These are phyloP conservation scores for Dipodomys ordii DNA, from an alignment of 2,113 vertebrate genomes.

Conservation along the genomic window DNA sequence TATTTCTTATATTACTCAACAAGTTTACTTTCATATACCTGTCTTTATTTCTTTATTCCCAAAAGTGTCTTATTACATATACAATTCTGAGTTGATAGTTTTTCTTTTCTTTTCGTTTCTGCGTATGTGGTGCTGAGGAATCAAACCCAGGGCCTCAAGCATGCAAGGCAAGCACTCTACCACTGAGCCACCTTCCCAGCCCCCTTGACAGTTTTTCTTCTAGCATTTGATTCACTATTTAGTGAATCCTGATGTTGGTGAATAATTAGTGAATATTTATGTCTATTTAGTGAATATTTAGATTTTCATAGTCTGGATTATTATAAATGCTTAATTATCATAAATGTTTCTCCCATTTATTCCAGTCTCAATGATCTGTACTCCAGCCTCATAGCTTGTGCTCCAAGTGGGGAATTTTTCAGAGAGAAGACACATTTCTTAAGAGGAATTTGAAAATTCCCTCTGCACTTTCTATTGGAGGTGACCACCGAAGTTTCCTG, in stretches of 20 bases:
- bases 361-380: neutral
- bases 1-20: neutral
- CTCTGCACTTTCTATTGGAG: neutral
- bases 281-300: too few relatives aligned
- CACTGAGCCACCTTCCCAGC: too few relatives aligned
- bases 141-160: too few relatives aligned
- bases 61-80: neutral
- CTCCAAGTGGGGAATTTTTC: neutral
- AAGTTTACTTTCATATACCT: neutral
- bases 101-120: too few relatives aligned
- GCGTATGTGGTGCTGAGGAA: too few relatives aligned
- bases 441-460: neutral
- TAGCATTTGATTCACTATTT: neutral
- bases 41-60: neutral
- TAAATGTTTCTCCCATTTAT: neutral
- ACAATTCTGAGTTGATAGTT: neutral
- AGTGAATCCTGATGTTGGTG: neutral
- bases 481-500: neutral
- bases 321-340: too few relatives aligned
- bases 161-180: too few relatives aligned
- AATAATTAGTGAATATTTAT: neutral
- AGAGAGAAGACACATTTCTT: neutral
- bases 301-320: neutral
- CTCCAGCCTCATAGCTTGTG: neutral
- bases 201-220: neutral